Evolutionary conservation across 64 coral and sea anemone genomes (phyloP).

Genomic region (Montipora capricornis): DNA sequence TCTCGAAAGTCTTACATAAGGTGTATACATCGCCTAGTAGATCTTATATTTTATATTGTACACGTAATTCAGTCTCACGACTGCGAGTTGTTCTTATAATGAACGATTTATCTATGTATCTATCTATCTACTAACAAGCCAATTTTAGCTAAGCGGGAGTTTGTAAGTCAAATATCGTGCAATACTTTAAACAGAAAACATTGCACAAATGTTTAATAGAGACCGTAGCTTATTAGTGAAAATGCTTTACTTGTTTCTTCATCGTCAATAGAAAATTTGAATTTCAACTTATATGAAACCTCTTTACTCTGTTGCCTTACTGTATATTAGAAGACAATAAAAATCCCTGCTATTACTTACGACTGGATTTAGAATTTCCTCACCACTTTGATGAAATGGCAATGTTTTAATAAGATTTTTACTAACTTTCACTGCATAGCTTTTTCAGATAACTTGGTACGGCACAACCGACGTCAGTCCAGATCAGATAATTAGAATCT

Average conservation of each 20-base stretch:
- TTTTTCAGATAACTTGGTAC: background rate
- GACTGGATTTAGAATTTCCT: background rate
- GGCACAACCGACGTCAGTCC: background rate
- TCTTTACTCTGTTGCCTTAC: slow-evolving; percentile 1
- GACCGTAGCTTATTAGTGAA: background rate
- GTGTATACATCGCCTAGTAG: too few species aligned
- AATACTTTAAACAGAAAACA: slow-evolving; percentile 17
- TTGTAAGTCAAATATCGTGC: slow-evolving; percentile 22
- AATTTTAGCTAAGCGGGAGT: too few species aligned
- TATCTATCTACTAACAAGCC: too few species aligned
- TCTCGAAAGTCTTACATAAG: too few species aligned
- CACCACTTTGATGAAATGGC: background rate
- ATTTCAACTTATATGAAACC: slow-evolving; percentile 16
- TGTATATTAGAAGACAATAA: background rate
- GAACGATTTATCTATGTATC: too few species aligned
- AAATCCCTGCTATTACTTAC: slow-evolving; percentile 2
- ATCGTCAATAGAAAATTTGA: slow-evolving; percentile 7
- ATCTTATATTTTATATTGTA: too few species aligned
- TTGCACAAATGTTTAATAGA: slow-evolving; percentile 5
- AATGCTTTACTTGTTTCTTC: background rate
- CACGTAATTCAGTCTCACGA: too few species aligned
- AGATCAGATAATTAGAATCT: background rate
- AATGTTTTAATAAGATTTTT: background rate
- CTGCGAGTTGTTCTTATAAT: too few species aligned
- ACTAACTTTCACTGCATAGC: too few species aligned